Evolutionary conservation across 2,888 invertebrate genomes (phyloP).

Genomic region (Hirtodrosophila duncani): DNA sequence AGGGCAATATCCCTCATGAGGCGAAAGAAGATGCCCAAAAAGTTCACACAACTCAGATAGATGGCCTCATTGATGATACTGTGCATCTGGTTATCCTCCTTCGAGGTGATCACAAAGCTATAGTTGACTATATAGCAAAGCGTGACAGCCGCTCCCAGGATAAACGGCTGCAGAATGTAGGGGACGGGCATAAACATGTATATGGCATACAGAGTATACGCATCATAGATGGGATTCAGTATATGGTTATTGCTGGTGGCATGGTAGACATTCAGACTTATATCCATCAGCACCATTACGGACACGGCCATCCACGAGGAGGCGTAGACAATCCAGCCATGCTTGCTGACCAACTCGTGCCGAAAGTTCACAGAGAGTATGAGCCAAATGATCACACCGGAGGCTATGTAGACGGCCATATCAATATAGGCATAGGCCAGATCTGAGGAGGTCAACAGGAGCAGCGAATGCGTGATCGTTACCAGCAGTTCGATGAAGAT

Average conservation of each 20-base stretch:
- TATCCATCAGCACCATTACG: constrained; percentile 81
- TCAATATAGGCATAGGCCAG: constrained; percentile 71
- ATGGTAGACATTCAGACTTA: constrained; percentile 84
- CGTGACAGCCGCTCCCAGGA: constrained; percentile 85
- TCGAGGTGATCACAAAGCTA: constrained; percentile 78
- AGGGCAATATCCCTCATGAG: constrained; percentile 93
- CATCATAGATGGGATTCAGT: constrained; percentile 85
- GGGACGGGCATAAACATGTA: constrained; percentile 91
- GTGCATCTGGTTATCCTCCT: constrained; percentile 74
- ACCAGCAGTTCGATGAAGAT: constrained; percentile 84
- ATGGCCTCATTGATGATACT: constrained; percentile 82
- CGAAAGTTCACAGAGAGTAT: constrained; percentile 76
- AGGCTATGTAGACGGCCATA: constrained; percentile 72
- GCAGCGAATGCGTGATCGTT: constrained; percentile 82
- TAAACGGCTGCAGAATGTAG: constrained; percentile 84
- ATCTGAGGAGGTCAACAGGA: constrained; percentile 80
- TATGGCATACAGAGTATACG: constrained; percentile 86
- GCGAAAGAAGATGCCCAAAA: constrained; percentile 91
- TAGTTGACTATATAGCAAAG: constrained; percentile 82
- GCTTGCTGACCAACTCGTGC: constrained; percentile 74
- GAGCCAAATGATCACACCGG: constrained; percentile 73
- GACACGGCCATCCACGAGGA: constrained; percentile 79
- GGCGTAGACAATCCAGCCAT: constrained; percentile 76
- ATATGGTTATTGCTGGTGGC: constrained; percentile 79
- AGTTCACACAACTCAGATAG: constrained; percentile 83